Percentiles rank a stretch among this genome's conserved stretches.
These are phyloP conservation scores for Charina bottae DNA, from an alignment of 2,113 vertebrate species.

Conservation along the genomic window DNA sequence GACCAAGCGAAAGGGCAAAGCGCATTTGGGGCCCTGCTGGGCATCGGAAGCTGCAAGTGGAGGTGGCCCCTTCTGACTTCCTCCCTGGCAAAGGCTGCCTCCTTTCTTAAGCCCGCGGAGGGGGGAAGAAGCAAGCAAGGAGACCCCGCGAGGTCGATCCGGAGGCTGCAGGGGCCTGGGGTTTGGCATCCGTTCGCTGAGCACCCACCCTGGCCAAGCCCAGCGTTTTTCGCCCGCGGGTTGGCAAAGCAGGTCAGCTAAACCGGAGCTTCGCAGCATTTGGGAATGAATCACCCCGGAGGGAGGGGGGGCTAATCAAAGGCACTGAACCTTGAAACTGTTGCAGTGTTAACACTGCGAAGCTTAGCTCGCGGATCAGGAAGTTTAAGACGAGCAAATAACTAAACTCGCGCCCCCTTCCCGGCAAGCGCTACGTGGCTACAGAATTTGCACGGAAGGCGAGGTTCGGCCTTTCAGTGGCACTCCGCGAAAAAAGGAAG, in stretches of 20 bases:
- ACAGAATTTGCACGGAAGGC: too few species aligned
- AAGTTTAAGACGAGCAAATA: neutral
- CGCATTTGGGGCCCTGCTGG: neutral
- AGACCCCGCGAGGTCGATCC: neutral
- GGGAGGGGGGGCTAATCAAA: neutral
- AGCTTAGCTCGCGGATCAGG: neutral
- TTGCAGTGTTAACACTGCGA: neutral
- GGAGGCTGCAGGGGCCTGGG: neutral
- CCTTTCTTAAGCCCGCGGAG: neutral
- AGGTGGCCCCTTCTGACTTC: neutral
- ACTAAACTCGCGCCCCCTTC: too few species aligned
- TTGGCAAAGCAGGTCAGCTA: neutral
- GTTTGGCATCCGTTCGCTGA: neutral
- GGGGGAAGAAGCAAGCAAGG: neutral
- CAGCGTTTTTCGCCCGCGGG: neutral
- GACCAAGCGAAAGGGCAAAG: neutral
- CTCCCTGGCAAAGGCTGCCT: neutral
- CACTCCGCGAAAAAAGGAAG: too few species aligned
- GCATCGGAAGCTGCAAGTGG: neutral
- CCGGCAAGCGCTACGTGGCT: neutral
- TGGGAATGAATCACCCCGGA: too few species aligned
- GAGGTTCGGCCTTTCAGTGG: too few species aligned
- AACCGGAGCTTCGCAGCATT: neutral
- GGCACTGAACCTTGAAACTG: neutral
- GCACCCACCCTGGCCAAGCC: neutral